Base-by-base conservation (phyloP, 1,140 invertebrate species). In the Trinorchestia longiramus region DNA sequence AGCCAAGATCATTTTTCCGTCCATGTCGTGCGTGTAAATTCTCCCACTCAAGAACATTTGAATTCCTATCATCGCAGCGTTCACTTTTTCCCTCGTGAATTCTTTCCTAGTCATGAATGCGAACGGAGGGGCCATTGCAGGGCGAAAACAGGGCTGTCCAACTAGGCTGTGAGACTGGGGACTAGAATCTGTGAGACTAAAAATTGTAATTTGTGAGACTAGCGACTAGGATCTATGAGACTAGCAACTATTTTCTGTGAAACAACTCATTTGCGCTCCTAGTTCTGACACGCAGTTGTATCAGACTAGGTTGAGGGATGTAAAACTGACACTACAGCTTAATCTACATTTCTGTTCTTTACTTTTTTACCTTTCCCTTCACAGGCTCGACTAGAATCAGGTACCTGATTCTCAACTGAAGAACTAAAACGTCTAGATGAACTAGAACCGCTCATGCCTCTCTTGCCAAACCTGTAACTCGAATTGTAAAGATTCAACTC, bases 1-100 rank as follows among this genome's bases (percentile, higher is more conserved):
- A 90, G 41, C 15, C 88, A 41, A 11, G 6, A 90, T 90, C 41
- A 90, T 90, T 43, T 90, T 90, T 90, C 62, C 88, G 88, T 90
- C 88, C 23, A 90, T 90, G 88, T 90, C 88, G 88, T 90, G 88
- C 88, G 88, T 90, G 88, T 90, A 90, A 90, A 90, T 90, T 90
- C 23, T 43, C 88, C 88, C 23, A 41, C 17, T 43, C 92, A 94
- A 94, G 92, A 94, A 47, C 43, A 94, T 47, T 47, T 94, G 92
- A 94, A 94, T 94, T 44, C 92, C 92, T 94, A 47, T 94, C 92
- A 47, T 45, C 92, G 92, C 19, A 40, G 43, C 43, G 92, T 44
- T 45, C 41, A 47, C 92, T 43, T 94, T 94, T 94, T 94, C 17
- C 43, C 43, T 43, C 92, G 43, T 44, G 40, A 43, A 45, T 94